Evolutionary conservation across 2,797 vertebrate species (phyloP).

Genomic region (Cossypha polioptera): DNA sequence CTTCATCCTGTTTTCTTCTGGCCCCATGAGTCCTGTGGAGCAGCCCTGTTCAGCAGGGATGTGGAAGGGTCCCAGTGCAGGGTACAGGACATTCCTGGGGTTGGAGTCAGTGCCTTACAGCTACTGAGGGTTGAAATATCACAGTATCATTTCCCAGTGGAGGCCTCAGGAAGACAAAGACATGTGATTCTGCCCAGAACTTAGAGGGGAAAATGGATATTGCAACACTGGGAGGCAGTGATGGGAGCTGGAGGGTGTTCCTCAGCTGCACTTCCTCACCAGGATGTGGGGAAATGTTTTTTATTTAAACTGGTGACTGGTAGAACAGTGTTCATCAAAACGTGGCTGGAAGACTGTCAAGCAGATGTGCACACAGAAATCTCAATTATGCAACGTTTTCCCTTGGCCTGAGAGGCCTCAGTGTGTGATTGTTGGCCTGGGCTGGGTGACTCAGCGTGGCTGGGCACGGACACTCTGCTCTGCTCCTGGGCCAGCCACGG

Average conservation of each 20-base stretch:
- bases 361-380: conserved; percentile 3
- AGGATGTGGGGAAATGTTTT: neutral
- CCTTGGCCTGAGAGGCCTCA: conserved; percentile 8
- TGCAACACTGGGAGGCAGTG: neutral
- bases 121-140: neutral
- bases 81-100: neutral
- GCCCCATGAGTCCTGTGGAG: neutral
- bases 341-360: conserved; percentile 25
- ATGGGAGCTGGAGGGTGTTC: neutral
- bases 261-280: neutral
- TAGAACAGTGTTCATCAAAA: neutral
- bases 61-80: neutral
- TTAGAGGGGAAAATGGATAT: fast-evolving
- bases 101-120: neutral
- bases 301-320: neutral
- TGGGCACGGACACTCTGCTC: neutral
- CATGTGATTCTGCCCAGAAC: neutral
- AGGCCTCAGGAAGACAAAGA: neutral
- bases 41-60: neutral
- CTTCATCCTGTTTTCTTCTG: neutral
- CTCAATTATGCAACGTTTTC: neutral
- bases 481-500: neutral
- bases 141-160: neutral
- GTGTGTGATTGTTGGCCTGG: conserved; percentile 19
- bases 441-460: neutral